Conservation (phyloP, 2,113 vertebrate species). For the Caranx melampygus region DNA sequence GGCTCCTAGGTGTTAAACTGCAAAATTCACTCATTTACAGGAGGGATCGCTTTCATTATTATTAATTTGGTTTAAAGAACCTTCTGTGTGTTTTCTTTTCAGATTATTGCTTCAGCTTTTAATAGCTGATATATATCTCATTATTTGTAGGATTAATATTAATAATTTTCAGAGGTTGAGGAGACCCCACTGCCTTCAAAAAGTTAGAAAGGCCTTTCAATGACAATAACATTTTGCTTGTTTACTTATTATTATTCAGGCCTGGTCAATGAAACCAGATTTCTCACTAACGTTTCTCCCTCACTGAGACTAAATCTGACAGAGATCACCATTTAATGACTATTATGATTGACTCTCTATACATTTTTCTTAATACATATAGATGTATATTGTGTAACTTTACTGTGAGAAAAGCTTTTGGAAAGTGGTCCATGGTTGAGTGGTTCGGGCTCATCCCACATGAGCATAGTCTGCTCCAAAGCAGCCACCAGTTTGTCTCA, state of each 20-base stretch:
- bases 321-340: neutral
- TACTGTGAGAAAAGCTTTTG: too few relatives aligned
- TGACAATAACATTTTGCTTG: constrained; percentile 18
- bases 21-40: constrained; percentile 53
- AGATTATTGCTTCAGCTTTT: constrained; percentile 59
- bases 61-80: neutral
- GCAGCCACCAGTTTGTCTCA: too few relatives aligned
- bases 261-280: too few relatives aligned
- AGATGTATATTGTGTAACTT: neutral
- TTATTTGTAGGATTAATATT: constrained; percentile 49
- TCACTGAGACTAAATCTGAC: neutral
- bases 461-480: too few relatives aligned
- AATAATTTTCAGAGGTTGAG: constrained; percentile 19
- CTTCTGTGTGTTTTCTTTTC: constrained; percentile 49
- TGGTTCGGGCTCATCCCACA: too few relatives aligned
- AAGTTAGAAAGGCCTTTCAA: constrained; percentile 43
- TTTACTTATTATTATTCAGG: neutral
- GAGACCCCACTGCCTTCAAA: constrained; percentile 47
- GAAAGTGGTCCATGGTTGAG: too few relatives aligned
- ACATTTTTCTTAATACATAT: neutral
- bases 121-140: constrained; percentile 59
- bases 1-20: constrained; percentile 64
- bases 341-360: neutral
- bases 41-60: neutral
- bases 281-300: neutral